These are phyloP conservation scores for Columba janthina DNA, from an alignment of 2,113 vertebrate genomes.

Conservation along the genomic window DNA sequence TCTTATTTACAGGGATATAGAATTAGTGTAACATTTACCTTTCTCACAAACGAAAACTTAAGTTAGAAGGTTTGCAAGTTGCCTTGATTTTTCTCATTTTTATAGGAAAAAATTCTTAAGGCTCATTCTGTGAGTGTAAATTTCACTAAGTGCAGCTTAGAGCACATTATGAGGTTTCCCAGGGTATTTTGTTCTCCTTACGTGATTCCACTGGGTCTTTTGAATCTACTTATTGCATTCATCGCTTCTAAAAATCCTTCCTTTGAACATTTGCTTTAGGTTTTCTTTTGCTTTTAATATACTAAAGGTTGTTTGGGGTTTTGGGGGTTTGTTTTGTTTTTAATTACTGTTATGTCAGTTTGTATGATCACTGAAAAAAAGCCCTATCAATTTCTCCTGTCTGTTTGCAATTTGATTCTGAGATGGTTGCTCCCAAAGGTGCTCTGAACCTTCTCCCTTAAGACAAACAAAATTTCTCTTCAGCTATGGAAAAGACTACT, in stretches of 20 bases:
- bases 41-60: neutral
- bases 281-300: constrained; percentile 34
- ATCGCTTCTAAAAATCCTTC: constrained; percentile 25
- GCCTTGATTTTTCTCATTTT: neutral
- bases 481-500: neutral
- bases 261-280: constrained; percentile 14
- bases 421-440: constrained; percentile 42
- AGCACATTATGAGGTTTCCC: constrained; percentile 1
- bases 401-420: constrained; percentile 41
- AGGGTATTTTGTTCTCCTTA: constrained; percentile 23
- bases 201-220: constrained; percentile 6
- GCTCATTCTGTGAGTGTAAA: neutral
- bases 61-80: neutral
- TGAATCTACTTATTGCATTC: neutral
- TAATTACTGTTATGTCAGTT: constrained; percentile 20
- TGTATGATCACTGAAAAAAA: constrained; percentile 32
- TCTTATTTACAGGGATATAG: neutral
- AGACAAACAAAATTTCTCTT: constrained; percentile 10
- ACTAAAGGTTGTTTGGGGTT: neutral
- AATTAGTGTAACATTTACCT: neutral
- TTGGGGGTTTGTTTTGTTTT: neutral
- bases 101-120: neutral
- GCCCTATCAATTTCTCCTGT: constrained; percentile 21
- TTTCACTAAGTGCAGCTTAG: constrained; percentile 12
- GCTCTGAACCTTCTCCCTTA: constrained; percentile 20